These are phyloP conservation scores for Desoria tigrina DNA, from an alignment of 2,888 invertebrate genomes.

Conservation along the genomic window DNA sequence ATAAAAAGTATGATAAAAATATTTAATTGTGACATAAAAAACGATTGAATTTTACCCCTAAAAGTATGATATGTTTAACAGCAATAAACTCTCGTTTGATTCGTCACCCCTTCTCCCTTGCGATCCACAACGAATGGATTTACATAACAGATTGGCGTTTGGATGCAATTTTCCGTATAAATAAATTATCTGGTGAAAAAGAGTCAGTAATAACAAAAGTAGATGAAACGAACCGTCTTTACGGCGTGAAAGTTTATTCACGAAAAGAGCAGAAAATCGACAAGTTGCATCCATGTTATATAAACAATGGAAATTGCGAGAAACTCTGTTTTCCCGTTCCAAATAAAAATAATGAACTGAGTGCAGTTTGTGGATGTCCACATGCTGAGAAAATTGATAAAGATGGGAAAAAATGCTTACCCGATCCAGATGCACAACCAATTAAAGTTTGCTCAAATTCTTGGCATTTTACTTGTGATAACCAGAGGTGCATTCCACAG, in stretches of 20 bases:
- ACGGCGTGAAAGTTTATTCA: constrained; percentile 87
- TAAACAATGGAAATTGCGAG: constrained; percentile 85
- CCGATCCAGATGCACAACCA: constrained; percentile 82
- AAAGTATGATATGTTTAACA: too few relatives aligned
- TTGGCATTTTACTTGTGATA: constrained; percentile 92
- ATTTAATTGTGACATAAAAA: too few relatives aligned
- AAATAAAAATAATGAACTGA: constrained; percentile 58
- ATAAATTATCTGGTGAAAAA: constrained; percentile 84
- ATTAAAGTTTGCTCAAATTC: constrained; percentile 84
- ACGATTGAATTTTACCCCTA: too few relatives aligned
- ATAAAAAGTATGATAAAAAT: constrained; percentile 89
- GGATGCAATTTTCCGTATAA: constrained; percentile 86
- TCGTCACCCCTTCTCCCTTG: constrained; percentile 87
- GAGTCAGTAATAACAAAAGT: constrained; percentile 84
- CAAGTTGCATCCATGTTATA: constrained; percentile 75
- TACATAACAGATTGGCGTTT: constrained; percentile 97
- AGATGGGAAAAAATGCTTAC: constrained; percentile 70
- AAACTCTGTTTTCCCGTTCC: constrained; percentile 94
- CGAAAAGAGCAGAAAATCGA: constrained; percentile 71
- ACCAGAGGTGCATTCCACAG: constrained; percentile 87
- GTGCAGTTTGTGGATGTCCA: constrained; percentile 82
- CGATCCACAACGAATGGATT: constrained; percentile 83
- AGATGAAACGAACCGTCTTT: constrained; percentile 84
- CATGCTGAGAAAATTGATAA: constrained; percentile 79
- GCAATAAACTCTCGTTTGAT: constrained; percentile 79